Percentiles rank a stretch among this genome's conserved stretches.
Conservation (phyloP, 2,888 invertebrate species). For the Agrotis segetum region DNA sequence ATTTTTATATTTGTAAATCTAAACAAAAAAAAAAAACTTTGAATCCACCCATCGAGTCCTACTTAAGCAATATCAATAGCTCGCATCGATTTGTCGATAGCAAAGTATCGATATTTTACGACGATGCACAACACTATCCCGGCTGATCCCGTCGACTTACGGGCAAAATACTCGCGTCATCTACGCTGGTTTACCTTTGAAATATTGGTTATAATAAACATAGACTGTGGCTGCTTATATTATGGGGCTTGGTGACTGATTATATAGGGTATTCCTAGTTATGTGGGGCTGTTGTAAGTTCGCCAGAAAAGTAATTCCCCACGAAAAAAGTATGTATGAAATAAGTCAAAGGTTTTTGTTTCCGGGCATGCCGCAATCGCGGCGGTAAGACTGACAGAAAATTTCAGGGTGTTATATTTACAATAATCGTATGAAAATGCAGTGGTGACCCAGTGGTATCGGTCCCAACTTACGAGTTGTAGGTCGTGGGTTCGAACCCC, state of each 20-base stretch:
- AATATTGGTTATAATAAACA: conserved; percentile 53
- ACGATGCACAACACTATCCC: conserved; percentile 53
- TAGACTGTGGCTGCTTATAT: conserved; percentile 12
- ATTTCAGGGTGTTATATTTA: too few relatives aligned
- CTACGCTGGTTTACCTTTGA: conserved; percentile 52
- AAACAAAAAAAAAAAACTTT: too few relatives aligned
- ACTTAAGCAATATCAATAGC: conserved; percentile 57
- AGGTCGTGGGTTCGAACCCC: too few relatives aligned
- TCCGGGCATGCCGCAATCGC: too few relatives aligned
- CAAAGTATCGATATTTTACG: conserved; percentile 58
- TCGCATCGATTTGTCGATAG: conserved; percentile 57
- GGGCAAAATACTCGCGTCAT: conserved; percentile 52
- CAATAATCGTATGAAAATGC: too few relatives aligned
- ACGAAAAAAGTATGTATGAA: too few relatives aligned
- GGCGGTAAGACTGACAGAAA: too few relatives aligned
- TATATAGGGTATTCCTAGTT: neutral
- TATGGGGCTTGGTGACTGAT: conserved; percentile 2
- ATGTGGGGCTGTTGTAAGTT: neutral
- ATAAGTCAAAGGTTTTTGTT: too few relatives aligned
- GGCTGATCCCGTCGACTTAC: conserved; percentile 59
- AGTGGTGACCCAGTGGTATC: too few relatives aligned
- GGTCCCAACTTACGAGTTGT: too few relatives aligned
- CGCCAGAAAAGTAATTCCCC: too few relatives aligned
- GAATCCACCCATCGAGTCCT: conserved; percentile 20
- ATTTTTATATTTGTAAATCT: too few relatives aligned